Evolutionary conservation across 2,113 vertebrate genomes (phyloP).

Genomic region (Danio rerio): DNA sequence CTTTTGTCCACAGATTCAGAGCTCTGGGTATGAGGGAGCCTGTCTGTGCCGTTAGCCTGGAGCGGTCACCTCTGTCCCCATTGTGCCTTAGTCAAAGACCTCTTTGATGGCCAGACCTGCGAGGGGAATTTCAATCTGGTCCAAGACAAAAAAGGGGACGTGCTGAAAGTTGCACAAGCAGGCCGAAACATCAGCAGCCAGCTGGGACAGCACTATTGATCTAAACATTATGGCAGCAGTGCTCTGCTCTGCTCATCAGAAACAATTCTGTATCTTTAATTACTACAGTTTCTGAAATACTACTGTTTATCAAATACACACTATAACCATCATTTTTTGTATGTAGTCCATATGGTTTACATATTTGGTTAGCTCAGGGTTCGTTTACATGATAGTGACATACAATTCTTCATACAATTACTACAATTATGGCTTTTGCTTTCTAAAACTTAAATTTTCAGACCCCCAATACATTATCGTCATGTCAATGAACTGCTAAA

Average conservation of each 20-base stretch:
- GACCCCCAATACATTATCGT: no score
- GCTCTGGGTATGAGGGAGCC: conserved; percentile 59
- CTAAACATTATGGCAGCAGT: conserved; percentile 7
- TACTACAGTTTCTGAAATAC: not conserved
- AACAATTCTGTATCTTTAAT: conserved; percentile 17
- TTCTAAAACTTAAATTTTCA: no score
- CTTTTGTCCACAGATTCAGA: conserved; percentile 65
- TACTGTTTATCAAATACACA: conserved; percentile 13
- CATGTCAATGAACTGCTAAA: no score
- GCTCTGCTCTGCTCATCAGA: not conserved
- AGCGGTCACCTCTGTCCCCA: conserved; percentile 75
- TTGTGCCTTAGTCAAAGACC: conserved; percentile 76
- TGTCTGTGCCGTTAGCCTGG: conserved; percentile 60
- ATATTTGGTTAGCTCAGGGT: not conserved
- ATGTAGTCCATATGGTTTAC: no score
- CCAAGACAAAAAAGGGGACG: conserved; percentile 42
- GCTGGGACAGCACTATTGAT: conserved; percentile 25
- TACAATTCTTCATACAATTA: no score
- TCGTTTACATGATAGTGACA: no score
- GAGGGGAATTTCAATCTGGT: conserved; percentile 60
- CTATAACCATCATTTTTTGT: not conserved
- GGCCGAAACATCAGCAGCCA: conserved; percentile 20
- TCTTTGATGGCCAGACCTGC: conserved; percentile 71
- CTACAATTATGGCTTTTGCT: no score
- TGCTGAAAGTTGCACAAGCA: conserved; percentile 31